Evolutionary conservation across 2,888 invertebrate species (phyloP), one percentile per base, ranked within the genome.

Genomic region (Acheta domesticus): DNA sequence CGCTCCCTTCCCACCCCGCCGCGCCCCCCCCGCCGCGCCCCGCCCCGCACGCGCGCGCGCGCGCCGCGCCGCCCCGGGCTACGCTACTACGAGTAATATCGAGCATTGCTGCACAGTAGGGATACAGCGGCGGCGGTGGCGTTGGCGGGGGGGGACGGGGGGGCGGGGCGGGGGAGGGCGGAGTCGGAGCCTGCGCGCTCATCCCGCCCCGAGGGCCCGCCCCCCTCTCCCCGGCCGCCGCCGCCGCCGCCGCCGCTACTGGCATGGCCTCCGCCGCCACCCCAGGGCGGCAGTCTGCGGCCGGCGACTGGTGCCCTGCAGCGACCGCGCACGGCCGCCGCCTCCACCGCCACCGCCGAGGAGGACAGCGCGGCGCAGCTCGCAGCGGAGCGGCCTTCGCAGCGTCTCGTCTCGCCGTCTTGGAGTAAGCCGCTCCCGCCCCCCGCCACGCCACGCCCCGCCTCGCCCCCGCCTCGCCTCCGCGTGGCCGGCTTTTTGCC

Each of bases 221-320:
- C 76, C 49, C 49, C 49, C 49, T 74, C 49, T 49, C n/a, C 16
- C 49, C 19, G 12, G 20, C 49, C 23, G 16, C 62, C 73, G 20
- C 77, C 48, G 36, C 77, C 48, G 5, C n/a, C 74, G 50, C 74
- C 36, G 36, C 74, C 19, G 49, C 76, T 76, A 76, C 62, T 74
- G 74, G 74, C 77, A 75, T 79, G 23, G 23, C 49, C 20, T 62
- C 78, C 50, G 62, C 62, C 62, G 62, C 62, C 62, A 19, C 62
- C 62, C 62, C 62, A 62, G 62, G 62, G 62, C 62, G 62, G 62
- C 62, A 62, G 62, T 62, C 62, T 62, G 62, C 62, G 62, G 16
- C 16, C 62, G 62, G 62, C 62, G 62, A 62, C 16, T 14, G n/a
- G 62, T 62, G 62, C 62, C 62, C 62, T n/a, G 62, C 62, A 62